Conservation (phyloP, 2,113 vertebrate species). For the Chloropsis hardwickii region DNA sequence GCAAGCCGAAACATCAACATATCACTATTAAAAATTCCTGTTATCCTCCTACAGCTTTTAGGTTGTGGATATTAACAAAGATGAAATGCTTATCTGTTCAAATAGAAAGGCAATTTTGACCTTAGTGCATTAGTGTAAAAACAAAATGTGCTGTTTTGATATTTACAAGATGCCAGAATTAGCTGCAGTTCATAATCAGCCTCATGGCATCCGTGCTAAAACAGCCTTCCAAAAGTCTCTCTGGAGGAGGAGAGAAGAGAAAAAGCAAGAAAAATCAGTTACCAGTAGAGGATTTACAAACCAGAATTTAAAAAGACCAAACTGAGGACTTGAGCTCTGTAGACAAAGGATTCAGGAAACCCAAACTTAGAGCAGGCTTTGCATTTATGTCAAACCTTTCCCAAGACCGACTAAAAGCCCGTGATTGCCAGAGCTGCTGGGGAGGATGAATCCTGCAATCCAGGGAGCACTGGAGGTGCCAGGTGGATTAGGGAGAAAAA, state of each 20-base stretch:
- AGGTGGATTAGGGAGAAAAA: accelerated
- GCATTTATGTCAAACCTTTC: background rate
- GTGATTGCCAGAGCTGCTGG: background rate
- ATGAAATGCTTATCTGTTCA: background rate
- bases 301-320: background rate
- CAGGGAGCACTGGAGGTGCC: background rate
- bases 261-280: background rate
- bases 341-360: background rate
- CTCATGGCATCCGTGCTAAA: background rate
- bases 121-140: background rate
- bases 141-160: constrained; percentile 10
- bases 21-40: background rate
- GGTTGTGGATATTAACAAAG: background rate
- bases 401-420: background rate
- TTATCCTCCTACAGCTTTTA: background rate
- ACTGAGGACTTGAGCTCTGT: background rate
- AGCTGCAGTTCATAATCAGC: background rate
- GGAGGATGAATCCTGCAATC: background rate
- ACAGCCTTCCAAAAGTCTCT: background rate
- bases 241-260: background rate
- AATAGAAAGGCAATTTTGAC: background rate
- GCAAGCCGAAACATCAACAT: background rate
- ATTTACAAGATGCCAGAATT: constrained; percentile 32
- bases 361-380: background rate
- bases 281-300: background rate